Base-by-base conservation (phyloP, 2,888 invertebrate species). In the Polydrusus cervinus region DNA sequence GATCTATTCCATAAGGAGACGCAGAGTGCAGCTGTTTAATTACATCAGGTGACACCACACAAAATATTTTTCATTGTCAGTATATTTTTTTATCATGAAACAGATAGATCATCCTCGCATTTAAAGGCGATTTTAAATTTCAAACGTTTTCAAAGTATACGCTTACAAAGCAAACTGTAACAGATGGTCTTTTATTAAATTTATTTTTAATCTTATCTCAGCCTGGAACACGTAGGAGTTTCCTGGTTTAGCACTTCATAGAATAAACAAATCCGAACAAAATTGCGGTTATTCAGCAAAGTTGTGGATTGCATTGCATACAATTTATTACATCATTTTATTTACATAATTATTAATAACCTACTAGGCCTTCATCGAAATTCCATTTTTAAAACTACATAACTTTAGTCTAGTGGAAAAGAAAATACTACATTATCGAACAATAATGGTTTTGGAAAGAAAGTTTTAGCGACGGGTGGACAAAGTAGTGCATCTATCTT, bases 171-270 rank as follows among this genome's bases (percentile, higher is more conserved):
- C 8, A 34, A 55, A 55, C 34, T 8, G 34, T 9, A 30, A 55
- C 55, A 55, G 55, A 55, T 55, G 55, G 30, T 55, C 30, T 34
- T 55, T 55, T 1, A 55, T 55, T 30, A 34, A 51, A 51, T 20
- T 51, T 3, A 51, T n/a, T 14, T 30, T 34, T 34, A 55, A 55
- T 34, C n/a, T 34, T 14, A 55, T 55, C 3, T 18, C 16, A 7
- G 30, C 14, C 13, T 55, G 30, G 30, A 30, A 30, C 30, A 20
- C 16, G 51, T 51, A 16, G 51, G 51, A 20, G 51, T 51, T 51
- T 51, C 51, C 51, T 51, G 20, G 20, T 51, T 10, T 8, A 11
- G 13, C 51, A 51, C 1, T 11, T 14, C 11, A 51, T 20, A 13
- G 11, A 20, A n/a, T n/a, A 43, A n/a, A n/a, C 13, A 43, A n/a